Percentiles rank a stretch among this genome's conserved stretches.
phyloP scores from a whole-genome alignment of 2,888 invertebrate species.

The Lamellibrachia satsuma region DNA sequence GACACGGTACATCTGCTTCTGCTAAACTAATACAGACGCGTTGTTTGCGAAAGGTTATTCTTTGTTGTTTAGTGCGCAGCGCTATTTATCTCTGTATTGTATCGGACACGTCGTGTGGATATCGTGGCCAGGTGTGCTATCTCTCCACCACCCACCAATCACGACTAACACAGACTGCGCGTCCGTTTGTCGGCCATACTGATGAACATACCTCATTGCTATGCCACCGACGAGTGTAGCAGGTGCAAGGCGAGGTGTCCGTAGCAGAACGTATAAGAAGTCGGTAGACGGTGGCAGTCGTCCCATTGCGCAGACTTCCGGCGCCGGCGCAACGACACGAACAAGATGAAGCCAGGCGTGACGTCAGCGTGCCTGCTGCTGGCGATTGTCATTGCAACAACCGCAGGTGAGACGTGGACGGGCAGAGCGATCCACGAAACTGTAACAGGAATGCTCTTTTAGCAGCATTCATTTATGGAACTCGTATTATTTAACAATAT shows the following conservation, averaged over 20 bases:
- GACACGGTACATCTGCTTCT: not conserved
- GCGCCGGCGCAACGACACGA: not conserved
- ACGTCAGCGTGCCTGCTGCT: not conserved
- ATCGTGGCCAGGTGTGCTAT: not conserved
- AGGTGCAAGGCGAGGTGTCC: not conserved
- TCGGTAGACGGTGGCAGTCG: not conserved
- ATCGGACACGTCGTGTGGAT: not conserved
- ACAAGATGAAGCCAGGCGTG: not conserved
- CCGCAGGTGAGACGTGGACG: not conserved
- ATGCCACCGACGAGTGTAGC: not conserved
- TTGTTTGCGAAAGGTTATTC: not conserved
- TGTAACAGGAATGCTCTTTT: not conserved
- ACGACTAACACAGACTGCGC: not conserved
- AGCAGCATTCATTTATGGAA: not conserved
- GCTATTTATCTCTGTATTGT: not conserved
- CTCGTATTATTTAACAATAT: not conserved
- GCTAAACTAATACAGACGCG: not conserved
- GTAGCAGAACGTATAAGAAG: not conserved
- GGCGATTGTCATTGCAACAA: not conserved
- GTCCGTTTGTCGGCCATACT: not conserved
- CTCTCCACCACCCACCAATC: not conserved
- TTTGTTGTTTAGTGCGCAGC: not conserved
- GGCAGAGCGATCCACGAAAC: not conserved
- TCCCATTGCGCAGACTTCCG: not conserved
- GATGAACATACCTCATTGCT: not conserved